Percentiles rank a stretch among this genome's conserved stretches.
These are phyloP conservation scores for Cnemophilus loriae DNA, from an alignment of 2,113 vertebrate species.

Conservation along the genomic window DNA sequence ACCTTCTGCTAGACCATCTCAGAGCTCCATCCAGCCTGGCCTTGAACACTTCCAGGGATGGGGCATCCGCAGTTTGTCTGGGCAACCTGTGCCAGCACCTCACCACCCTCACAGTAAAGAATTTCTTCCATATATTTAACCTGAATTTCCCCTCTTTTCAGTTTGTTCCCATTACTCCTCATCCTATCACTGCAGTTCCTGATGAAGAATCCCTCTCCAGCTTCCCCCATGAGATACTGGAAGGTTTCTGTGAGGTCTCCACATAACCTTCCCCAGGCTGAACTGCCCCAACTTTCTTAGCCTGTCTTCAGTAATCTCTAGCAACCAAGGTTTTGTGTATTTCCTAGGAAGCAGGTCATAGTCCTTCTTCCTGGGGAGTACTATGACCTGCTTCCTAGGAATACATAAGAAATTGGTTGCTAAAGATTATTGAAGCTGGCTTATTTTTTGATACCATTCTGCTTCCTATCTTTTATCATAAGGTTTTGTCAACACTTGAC, in stretches of 20 bases:
- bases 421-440: background rate
- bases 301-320: background rate
- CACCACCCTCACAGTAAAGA: background rate
- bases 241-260: background rate
- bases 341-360: background rate
- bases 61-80: background rate
- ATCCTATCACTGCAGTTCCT: background rate
- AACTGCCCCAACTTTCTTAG: background rate
- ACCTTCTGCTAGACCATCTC: background rate
- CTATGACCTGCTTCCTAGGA: background rate
- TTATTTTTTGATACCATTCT: background rate
- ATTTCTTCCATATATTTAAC: background rate
- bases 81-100: background rate
- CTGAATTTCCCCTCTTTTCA: background rate
- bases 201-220: accelerated
- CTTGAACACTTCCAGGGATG: background rate
- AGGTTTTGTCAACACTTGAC: background rate
- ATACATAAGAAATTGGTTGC: background rate
- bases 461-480: background rate
- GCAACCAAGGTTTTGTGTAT: background rate
- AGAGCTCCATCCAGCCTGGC: background rate
- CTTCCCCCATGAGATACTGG: background rate
- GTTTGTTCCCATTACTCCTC: background rate
- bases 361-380: background rate
- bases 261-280: background rate